Conservation (phyloP, 2,888 invertebrate genomes). For the Drosophila cognata region DNA sequence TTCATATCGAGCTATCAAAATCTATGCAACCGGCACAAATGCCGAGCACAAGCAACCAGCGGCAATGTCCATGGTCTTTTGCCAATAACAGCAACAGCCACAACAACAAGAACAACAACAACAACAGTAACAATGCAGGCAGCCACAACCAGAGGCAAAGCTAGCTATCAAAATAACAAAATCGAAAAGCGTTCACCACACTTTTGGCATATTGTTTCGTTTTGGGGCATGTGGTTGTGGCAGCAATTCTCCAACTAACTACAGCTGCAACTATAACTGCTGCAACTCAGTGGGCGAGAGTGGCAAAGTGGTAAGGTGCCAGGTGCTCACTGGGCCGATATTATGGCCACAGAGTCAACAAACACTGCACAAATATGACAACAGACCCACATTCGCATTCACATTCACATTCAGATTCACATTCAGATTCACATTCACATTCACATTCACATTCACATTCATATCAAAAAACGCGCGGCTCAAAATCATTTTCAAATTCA, state of each 20-base stretch:
- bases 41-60: slow-evolving; percentile 26
- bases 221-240: slow-evolving; percentile 52
- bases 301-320: not conserved
- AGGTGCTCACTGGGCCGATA: slow-evolving; percentile 35
- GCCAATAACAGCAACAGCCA: slow-evolving; percentile 2
- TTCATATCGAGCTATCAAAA: slow-evolving; percentile 55
- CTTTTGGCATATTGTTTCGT: slow-evolving; percentile 60
- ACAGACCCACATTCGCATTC: slow-evolving; percentile 4
- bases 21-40: slow-evolving; percentile 44
- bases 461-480: slow-evolving; percentile 45
- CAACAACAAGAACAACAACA: slow-evolving; percentile 7
- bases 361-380: slow-evolving; percentile 29
- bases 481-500: slow-evolving; percentile 66
- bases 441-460: slow-evolving; percentile 2
- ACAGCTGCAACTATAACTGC: slow-evolving; percentile 17
- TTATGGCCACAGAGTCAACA: slow-evolving; percentile 65
- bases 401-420: not conserved
- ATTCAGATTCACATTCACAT: not conserved
- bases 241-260: slow-evolving; percentile 41
- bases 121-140: slow-evolving; percentile 40
- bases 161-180: slow-evolving; percentile 71
- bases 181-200: slow-evolving; percentile 62
- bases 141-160: slow-evolving; percentile 42
- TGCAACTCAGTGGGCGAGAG: not conserved
- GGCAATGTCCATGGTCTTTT: slow-evolving; percentile 2